Percentiles rank a stretch among this genome's conserved stretches.
Conservation (phyloP, 2,113 vertebrate species). For the Felis chaus region DNA sequence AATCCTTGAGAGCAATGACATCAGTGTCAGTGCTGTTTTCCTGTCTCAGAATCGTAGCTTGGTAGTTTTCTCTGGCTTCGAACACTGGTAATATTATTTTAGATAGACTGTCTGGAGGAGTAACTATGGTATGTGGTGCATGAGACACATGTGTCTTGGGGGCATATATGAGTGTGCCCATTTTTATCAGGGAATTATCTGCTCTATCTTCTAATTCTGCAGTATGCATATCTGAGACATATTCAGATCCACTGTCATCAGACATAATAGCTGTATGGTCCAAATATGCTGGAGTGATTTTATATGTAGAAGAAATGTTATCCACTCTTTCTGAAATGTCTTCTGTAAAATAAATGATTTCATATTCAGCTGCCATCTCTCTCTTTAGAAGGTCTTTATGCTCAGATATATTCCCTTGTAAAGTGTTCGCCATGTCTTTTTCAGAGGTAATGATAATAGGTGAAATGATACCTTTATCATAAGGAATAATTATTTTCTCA, state of each 20-base stretch:
- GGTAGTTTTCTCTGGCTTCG: neutral
- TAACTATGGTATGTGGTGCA: neutral
- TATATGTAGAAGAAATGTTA: neutral
- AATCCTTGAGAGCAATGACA: neutral
- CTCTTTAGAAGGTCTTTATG: neutral
- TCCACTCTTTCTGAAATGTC: neutral
- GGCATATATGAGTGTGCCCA: neutral
- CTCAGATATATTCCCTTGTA: neutral
- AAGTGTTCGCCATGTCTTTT: neutral
- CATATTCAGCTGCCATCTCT: neutral
- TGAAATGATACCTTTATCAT: neutral
- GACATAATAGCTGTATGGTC: neutral
- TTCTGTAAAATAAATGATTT: slow-evolving; percentile 1
- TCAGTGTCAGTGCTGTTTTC: neutral
- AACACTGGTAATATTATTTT: neutral
- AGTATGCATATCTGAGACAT: neutral
- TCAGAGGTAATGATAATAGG: neutral
- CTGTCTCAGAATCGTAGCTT: neutral
- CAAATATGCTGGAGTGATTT: neutral
- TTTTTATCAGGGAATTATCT: neutral
- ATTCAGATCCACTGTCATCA: neutral
- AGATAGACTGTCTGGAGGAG: neutral
- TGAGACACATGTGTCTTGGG: neutral
- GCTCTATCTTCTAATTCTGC: neutral
- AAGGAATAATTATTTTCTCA: neutral